Percentiles rank a stretch among this genome's conserved stretches.
Conservation (phyloP, 2,888 invertebrate species). For the Euzetes globulus region DNA sequence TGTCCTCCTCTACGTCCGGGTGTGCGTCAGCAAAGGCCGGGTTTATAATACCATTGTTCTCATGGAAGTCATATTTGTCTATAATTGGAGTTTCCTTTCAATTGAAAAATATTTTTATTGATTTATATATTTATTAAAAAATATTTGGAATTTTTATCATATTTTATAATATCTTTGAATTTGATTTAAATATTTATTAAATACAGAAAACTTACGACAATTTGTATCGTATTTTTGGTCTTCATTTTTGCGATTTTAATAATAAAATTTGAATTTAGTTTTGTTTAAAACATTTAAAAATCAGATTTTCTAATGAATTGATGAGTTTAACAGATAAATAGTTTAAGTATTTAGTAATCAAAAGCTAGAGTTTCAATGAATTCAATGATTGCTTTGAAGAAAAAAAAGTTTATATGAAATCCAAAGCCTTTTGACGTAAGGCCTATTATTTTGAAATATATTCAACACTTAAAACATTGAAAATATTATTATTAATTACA, state of each 20-base stretch:
- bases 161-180: neutral
- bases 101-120: neutral
- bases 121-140: neutral
- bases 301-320: too few species aligned
- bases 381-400: too few species aligned
- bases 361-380: too few species aligned
- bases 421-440: too few species aligned
- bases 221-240: neutral
- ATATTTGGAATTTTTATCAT: neutral
- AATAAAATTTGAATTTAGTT: too few species aligned
- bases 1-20: neutral
- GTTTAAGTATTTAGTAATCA: too few species aligned
- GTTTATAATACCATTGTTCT: conserved; percentile 8
- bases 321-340: too few species aligned
- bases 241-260: neutral
- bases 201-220: neutral
- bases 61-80: neutral
- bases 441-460: too few species aligned
- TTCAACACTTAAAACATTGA: too few species aligned
- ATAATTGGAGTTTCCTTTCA: conserved; percentile 15
- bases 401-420: too few species aligned
- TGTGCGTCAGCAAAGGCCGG: neutral
- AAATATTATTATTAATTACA: too few species aligned
- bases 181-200: neutral
- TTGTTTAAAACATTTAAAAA: too few species aligned